Base-by-base conservation (phyloP, 64 coral and sea anemone species). In the Montipora sp. region DNA sequence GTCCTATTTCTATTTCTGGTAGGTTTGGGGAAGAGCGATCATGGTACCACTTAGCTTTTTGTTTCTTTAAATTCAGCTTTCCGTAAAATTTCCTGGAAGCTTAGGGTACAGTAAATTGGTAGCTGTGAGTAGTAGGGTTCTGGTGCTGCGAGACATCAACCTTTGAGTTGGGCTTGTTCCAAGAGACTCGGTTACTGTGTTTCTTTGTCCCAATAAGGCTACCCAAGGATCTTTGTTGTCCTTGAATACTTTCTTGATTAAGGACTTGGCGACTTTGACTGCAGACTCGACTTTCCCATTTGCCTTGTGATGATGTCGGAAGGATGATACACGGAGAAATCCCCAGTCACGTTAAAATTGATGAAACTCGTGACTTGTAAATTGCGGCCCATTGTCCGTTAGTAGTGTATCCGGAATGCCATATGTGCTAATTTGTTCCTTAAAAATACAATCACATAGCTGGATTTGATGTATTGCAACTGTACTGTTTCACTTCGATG, bases 1-100 rank as follows among this genome's bases (percentile, higher is more conserved):
- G 86, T 89, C 92, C 77, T 83, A 89, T 88, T 55, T 94, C 77
- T 60, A 94, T 22, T 27, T 89, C 92, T 59, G 86, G 92, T 80
- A 94, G 63, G 59, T 4, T 65, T 14, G 13, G 24, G 58, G 81
- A 43, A 19, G 81, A 65, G 13, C 60, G 61, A 71, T 84, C 81
- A 67, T 68, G 57, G 47, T 84, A 84, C 10, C 12, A 84, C 15
- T 66, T 47, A 5, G 22, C 46, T 61, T 59, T 89, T 5, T 77
- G 71, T 60, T 46, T 24, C 19, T 57, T 89, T 61, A 50, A 5
- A 53, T 63, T 58, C 4, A 89, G 47, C 51, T 13, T 18, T 11
- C 18, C 7, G 3, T 14, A 63, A 80, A 59, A 65, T 80, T 65
- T 11, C 50, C 77, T 66, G 53, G 53, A 8, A 80, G 77, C 19